Base-by-base conservation (phyloP, 2,888 invertebrate genomes). In the Corythucha ciliata region DNA sequence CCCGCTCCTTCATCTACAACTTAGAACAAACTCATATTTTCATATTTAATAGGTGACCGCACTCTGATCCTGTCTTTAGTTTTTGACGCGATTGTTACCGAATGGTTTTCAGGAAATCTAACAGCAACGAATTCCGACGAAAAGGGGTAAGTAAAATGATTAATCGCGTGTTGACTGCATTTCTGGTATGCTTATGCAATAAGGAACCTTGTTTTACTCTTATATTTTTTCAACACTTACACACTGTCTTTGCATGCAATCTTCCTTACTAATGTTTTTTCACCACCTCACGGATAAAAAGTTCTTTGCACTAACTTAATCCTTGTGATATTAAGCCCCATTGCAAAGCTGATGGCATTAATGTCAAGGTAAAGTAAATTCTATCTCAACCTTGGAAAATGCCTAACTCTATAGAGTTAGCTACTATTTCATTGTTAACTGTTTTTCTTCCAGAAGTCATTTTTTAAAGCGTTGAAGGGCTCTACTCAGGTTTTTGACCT, bases 261-360 rank as follows among this genome's bases (percentile, higher is more conserved):
- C 46, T 46, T 52, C 46, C 47, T 41, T 42, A 40, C 47, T 39
- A 34, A 34, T 47, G n/a, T 45, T 32, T 48, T 49, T 47, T 53
- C 58, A 48, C 25, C 27, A 39, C 20, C 12, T 25, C 20, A 18
- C 20, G 39, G 8, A 29, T 8, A 8, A 29, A 12, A 29, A 10
- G 8, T 29, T 8, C 16, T 27, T 50, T 58, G 60, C 60, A 59
- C 62, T 63, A 61, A 60, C 58, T 57, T 48, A 58, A 57, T 47
- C 57, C 52, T 58, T 59, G 59, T 49, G 54, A 50, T 66, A 69
- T 67, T 67, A 70, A 82, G 82, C 74, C 87, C 88, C 72, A 86
- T 90, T 77, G 86, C 86, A 72, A 85, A 83, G 77, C 82, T 89
- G 82, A 88, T 89, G 79, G 84, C 86, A 77, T 80, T 86, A 70